Base-by-base conservation (phyloP, 2,797 vertebrate genomes). In the Pangasius sanitwongsei region DNA sequence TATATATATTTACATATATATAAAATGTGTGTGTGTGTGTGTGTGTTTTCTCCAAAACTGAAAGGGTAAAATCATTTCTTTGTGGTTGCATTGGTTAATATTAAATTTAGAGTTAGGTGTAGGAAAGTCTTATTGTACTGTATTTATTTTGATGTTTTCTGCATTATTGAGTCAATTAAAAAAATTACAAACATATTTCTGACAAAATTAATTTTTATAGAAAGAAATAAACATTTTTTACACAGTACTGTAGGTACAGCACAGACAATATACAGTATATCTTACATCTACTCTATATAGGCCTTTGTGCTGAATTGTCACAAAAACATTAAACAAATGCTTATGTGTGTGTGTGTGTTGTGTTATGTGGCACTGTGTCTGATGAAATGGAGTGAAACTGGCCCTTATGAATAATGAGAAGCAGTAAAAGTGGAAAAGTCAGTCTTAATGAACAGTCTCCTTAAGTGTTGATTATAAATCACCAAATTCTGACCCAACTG, bases 381-480 rank as follows among this genome's bases (percentile, higher is more conserved):
- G 78, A 82, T 82, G 78, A 82, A 82, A 82, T 82, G 23, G 34
- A 48, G 20, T 59, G 78, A 82, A 82, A 82, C 78, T 59, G 55
- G 78, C 78, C 55, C 18, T 82, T 82, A 82, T 59, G 59, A 57
- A 82, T 65, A 78, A 82, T 88, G 77, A 75, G 69, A 83, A 72
- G 57, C 50, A 86, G 59, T 61, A 72, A 85, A 48, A 25, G 41
- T 78, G 44, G 12, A 53, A 78, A 82, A 59, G 78, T 77, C 74
- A 77, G 74, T 59, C 55, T 86, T 72, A 86, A 70, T 74, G 34
- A 86, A 48, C 4, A 63, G 55, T 86, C 55, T 86, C 41, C 85
- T 77, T 37, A 72, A 57, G 23, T 31, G n/a, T 18, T 72, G 7
- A n/a, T 57, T 57, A 31, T 57, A 81, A 57, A 31, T 37, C 18